Evolutionary conservation across 2,113 vertebrate species (phyloP).

Genomic region (Scomber scombrus): DNA sequence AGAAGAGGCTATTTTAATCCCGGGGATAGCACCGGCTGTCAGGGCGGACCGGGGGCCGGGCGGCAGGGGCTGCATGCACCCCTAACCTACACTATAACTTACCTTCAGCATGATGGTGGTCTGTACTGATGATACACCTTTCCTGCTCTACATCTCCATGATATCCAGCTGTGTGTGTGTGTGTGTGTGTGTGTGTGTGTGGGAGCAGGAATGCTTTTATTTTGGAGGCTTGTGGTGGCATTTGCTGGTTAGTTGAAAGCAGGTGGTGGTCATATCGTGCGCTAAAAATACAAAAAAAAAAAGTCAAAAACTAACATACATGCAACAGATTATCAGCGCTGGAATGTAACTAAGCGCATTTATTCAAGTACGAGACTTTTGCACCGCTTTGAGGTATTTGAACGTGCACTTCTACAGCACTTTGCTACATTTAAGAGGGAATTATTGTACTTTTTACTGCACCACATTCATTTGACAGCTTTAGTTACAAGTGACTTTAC

Average conservation of each 20-base stretch:
- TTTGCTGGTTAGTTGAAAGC: constrained; percentile 6
- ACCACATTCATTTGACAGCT: not conserved
- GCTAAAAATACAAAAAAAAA: not conserved
- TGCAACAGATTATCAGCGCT: not conserved
- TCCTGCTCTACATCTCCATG: not conserved
- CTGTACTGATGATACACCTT: not conserved
- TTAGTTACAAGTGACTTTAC: not conserved
- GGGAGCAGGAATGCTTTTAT: not conserved
- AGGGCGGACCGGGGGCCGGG: constrained; percentile 85
- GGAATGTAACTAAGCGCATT: not conserved
- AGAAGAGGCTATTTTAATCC: constrained; percentile 97
- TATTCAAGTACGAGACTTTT: too few relatives aligned
- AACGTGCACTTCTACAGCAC: too few relatives aligned
- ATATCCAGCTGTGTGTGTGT: not conserved
- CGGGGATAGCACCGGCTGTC: constrained; percentile 93
- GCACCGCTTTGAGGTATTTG: not conserved
- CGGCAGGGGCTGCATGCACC: constrained; percentile 26
- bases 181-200: too few relatives aligned
- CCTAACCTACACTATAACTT: constrained; percentile 76
- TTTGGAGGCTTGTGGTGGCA: not conserved
- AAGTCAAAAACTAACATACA: not conserved
- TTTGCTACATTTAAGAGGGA: too few relatives aligned
- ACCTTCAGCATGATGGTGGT: constrained; percentile 61
- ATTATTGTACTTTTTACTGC: not conserved
- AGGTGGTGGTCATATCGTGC: constrained; percentile 13